Base-by-base conservation (phyloP, 2,888 invertebrate genomes). In the Laothoe populi region DNA sequence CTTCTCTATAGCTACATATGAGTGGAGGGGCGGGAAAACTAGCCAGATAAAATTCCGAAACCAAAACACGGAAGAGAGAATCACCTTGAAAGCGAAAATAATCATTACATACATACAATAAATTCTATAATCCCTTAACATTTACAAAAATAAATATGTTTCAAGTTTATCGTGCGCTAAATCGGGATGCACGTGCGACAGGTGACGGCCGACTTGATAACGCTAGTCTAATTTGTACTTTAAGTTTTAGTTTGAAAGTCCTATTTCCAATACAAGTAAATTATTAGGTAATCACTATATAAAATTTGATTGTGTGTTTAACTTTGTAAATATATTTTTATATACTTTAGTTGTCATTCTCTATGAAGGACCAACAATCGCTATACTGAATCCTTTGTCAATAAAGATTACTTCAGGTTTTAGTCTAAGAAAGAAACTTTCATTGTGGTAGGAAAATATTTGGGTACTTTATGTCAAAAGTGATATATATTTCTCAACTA, bases 101-200 rank as follows among this genome's bases (percentile, higher is more conserved):
- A 44, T 19, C 19, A 44, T 19, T 19, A 19, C 19, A 44, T 31
- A 35, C 16, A 49, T 16, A 16, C 4, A 10, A 31, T 31, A 44
- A 19, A 44, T 49, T 19, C 53, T 53, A 31, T 31, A 53, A 53
- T 53, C 31, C 53, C 19, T 31, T 35, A 53, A 53, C 53, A 53
- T 49, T 49, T 49, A 26, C 46, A 13, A 46, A 46, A 46, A 46
- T 53, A 53, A 53, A 53, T 53, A 19, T 53, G 44, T 44, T 44
- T 19, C 53, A 53, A 53, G 53, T 53, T 53, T 35, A 35, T 11
- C 35, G 53, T 19, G 35, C 4, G 7, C 53, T 53, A 53, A 53
- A 31, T 53, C 19, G 16, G 53, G 19, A 53, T 11, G 35, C 53
- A 53, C 53, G 53, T 53, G 53, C 11, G 53, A 53, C 53, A 53